Conservation (phyloP, 92 coral and sea anemone genomes). For the Paragorgia papillata region DNA sequence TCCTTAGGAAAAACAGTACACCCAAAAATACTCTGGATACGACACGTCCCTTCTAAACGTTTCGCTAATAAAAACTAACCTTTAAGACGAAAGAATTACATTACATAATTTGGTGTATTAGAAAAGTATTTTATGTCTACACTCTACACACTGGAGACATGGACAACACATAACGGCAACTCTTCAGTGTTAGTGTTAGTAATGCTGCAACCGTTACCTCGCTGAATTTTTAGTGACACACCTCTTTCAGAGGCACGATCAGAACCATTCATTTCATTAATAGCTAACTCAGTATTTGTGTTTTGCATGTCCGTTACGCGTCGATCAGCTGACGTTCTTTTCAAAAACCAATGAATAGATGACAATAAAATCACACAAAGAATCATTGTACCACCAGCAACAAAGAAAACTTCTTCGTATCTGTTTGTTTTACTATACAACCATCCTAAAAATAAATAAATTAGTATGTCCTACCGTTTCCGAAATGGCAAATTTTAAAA, state of each 20-base stretch:
- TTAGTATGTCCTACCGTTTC: background rate
- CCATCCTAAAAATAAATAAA: constrained; percentile 19
- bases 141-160: background rate
- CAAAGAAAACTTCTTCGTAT: constrained; percentile 80
- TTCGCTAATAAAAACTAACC: too few relatives aligned
- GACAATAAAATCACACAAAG: constrained; percentile 17
- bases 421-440: constrained; percentile 20
- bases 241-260: background rate
- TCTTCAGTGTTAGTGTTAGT: background rate
- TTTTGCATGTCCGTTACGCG: background rate
- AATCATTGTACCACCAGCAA: constrained; percentile 82
- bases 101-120: too few relatives aligned
- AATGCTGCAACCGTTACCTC: too few relatives aligned
- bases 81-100: too few relatives aligned
- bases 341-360: constrained; percentile 18
- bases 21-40: too few relatives aligned
- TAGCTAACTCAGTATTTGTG: background rate
- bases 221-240: too few relatives aligned
- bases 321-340: background rate
- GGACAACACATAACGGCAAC: background rate
- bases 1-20: too few relatives aligned
- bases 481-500: too few relatives aligned
- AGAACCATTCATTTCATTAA: constrained; percentile 7
- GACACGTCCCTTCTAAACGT: too few relatives aligned
- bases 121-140: too few relatives aligned